Base-by-base conservation (phyloP, 2,888 invertebrate species). In the Hofmannophila pseudospretella region DNA sequence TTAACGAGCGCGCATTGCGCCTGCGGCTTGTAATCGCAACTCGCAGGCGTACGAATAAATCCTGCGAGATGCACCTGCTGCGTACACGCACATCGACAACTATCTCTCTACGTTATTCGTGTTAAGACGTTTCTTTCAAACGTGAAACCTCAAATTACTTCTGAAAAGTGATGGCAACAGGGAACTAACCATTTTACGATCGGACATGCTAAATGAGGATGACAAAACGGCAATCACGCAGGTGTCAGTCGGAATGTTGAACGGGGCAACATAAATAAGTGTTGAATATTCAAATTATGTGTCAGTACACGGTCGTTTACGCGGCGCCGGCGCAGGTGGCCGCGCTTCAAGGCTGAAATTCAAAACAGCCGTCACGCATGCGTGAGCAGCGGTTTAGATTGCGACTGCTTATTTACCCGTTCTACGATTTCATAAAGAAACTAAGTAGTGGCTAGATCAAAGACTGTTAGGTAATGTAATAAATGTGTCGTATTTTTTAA, bases 271-370 rank as follows among this genome's bases (percentile, higher is more conserved):
- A 73, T 77, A 80, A 76, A 79, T 78, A 78, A 71, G 72, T 71
- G 79, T 82, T 85, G 82, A 85, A 85, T 86, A 86, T 86, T 85
- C 82, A 85, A 81, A 84, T 82, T 78, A 75, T 77, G 62, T 80
- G 79, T 76, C 79, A 72, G 79, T 81, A 82, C 82, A 81, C 63
- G 81, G 80, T 73, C 86, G 82, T 88, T 88, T 88, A 86, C 80
- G 84, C 88, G 88, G 88, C 89, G 88, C 84, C 89, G 88, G 89
- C 89, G 88, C 87, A 89, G 88, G 89, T 89, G 88, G 78, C 79
- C 77, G 80, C 80, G 84, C 86, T 88, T 84, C 86, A 86, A 86
- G 85, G 86, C 85, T 86, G 84, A 86, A 85, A 86, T 84, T 82
- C 85, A 82, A 86, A 86, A 79, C 85, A 84, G 80, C 70, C 80